A percentile compares a stretch with the other conserved stretches of the same genome.
Conservation (phyloP, 2,888 invertebrate genomes). For the Rhagophthalmus giganteus region DNA sequence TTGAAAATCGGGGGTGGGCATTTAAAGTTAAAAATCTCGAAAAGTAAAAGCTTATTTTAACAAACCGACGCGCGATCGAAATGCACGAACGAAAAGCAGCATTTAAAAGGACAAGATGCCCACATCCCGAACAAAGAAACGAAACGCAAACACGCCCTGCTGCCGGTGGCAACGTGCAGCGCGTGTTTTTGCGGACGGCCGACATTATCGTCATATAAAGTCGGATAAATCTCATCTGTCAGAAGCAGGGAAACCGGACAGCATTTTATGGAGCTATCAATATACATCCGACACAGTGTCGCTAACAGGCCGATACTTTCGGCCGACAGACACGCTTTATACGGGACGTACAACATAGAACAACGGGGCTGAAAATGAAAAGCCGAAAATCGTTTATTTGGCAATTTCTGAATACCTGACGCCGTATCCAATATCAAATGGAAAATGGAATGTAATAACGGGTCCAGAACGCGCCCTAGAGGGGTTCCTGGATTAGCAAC, state of each 20-base stretch:
- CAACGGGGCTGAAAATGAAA: too few species aligned
- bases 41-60: too few species aligned
- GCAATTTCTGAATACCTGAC: slow-evolving; percentile 16
- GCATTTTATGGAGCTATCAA: slow-evolving; percentile 55
- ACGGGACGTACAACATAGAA: too few species aligned
- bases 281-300: slow-evolving; percentile 55
- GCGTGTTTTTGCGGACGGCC: slow-evolving; percentile 47
- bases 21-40: too few species aligned
- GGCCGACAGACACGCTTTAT: slow-evolving; percentile 1
- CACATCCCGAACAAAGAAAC: slow-evolving; percentile 13
- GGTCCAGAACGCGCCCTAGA: slow-evolving; percentile 12
- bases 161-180: slow-evolving; percentile 23
- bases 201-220: slow-evolving; percentile 45
- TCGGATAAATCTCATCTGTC: slow-evolving; percentile 55
- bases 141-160: slow-evolving; percentile 14
- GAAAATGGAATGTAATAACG: slow-evolving; percentile 44
- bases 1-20: too few species aligned
- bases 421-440: slow-evolving; percentile 33
- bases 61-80: too few species aligned
- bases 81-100: background rate
- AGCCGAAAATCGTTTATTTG: background rate
- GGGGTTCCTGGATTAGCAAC: slow-evolving; percentile 35
- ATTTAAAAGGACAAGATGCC: slow-evolving; percentile 4
- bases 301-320: slow-evolving; percentile 40
- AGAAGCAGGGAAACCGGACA: slow-evolving; percentile 49